Conservation (phyloP, 2,797 vertebrate genomes). For the Arrhamphus sclerolepis region DNA sequence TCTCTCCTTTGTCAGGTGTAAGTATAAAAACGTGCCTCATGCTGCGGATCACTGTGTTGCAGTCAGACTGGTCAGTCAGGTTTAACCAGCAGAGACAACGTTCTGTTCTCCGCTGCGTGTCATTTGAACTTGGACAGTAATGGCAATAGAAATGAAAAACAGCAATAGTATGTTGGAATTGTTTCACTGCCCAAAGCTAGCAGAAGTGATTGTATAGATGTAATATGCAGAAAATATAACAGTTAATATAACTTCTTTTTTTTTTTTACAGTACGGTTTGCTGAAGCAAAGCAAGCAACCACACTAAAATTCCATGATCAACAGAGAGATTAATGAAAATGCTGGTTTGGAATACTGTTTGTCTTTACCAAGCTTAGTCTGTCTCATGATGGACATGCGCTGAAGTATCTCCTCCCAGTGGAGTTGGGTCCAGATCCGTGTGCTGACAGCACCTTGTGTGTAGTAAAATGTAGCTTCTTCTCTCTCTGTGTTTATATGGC, state of each 20-base stretch:
- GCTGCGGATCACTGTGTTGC: background rate
- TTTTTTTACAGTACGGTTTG: background rate
- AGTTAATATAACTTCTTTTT: no score
- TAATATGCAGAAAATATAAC: background rate
- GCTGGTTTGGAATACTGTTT: background rate
- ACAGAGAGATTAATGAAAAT: slow-evolving; percentile 18
- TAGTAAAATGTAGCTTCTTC: no score
- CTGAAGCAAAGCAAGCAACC: background rate
- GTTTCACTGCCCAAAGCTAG: background rate
- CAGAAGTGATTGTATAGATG: background rate
- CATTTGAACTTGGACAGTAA: background rate
- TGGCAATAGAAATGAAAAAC: background rate
- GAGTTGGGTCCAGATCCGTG: background rate
- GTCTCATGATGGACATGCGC: slow-evolving; percentile 25
- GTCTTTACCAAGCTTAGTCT: slow-evolving; percentile 45
- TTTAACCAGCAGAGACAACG: slow-evolving; percentile 44
- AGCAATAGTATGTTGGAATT: background rate
- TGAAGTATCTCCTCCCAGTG: background rate
- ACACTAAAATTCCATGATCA: background rate
- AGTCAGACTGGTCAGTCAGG: slow-evolving; percentile 52
- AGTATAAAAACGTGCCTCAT: background rate
- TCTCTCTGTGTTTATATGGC: slow-evolving; percentile 9
- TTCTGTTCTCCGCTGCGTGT: slow-evolving; percentile 24
- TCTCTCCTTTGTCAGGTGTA: background rate
- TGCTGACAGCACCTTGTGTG: background rate